Evolutionary conservation across 2,113 vertebrate species (phyloP), one percentile per base, ranked within the genome.

Genomic region (Cynopterus brachyotis): DNA sequence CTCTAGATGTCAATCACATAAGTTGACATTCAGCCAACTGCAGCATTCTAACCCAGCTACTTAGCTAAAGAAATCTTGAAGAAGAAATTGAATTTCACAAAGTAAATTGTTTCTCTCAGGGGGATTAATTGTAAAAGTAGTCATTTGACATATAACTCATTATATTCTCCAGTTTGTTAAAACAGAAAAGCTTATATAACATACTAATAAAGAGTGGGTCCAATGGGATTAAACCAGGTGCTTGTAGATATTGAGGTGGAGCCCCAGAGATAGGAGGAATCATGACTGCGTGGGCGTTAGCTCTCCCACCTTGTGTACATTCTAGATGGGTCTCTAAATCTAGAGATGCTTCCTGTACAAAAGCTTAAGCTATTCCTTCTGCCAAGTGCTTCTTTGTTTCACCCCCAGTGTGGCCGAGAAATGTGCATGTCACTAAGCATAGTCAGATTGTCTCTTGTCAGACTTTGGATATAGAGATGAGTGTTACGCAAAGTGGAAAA

Each of bases 211-310:
- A 95, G 9, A 50, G 20, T 20, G 19, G 2, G 0, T 53, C 30
- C 62, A 67, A 42, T 22, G 20, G 53, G 81, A 69, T 69, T 69
- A 76, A 89, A 60, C 13, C 42, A n/a, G 24, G 7, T 45, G 1
- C 13, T 37, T 19, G 9, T 22, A 42, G 9, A 53, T 37, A 50
- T 2, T 50, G 32, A 45, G 3, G 1, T 42, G 16, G n/a, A 67
- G 3, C 3, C 28, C 62, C 15, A 30, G 70, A 94, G 24, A 1
- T 72, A 26, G 15, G 40, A 70, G 9, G 11, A 83, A 30, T 66
- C 6, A 0, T 22, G 1, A 0, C 16, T 12, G 3, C 19, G 24
- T 28, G 17, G 9, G 11, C 20, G 10, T 57, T 53, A 59, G 3
- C 2, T 85, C 4, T 32, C 5, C 50, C 20, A 6, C 1, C 2